Evolutionary conservation across 2,888 invertebrate genomes (phyloP), one percentile per base, ranked within the genome.

Genomic region (Lissocephala sabroskyi): DNA sequence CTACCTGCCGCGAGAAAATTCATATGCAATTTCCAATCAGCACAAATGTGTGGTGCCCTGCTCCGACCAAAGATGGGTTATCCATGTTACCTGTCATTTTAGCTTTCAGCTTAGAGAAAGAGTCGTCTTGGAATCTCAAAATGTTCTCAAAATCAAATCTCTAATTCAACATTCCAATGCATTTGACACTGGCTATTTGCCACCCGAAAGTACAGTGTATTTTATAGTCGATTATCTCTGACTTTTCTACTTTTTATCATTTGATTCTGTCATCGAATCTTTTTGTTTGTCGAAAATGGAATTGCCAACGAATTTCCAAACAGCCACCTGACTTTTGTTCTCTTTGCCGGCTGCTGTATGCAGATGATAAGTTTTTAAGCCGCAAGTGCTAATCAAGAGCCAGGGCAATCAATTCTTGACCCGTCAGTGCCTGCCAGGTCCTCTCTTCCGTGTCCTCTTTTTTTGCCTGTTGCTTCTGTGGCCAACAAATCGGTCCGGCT

Each of bases 361-460:
- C 23, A 23, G 3, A 5, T 23, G 68, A 76, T 76, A 76, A 73
- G 74, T 57, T 50, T 23, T 55, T 51, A 74, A 65, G 62, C 77
- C 74, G 52, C 53, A 41, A 67, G 55, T 73, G 57, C 51, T 65
- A 68, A 74, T 65, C 74, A 73, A 68, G 49, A 18, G 50, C 54
- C 39, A 42, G 47, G n/a, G 16, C 65, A 73, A 76, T 73, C 62
- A 73, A 57, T 65, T 73, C 50, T 41, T 56, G 70, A 55, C 43
- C 57, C 45, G 49, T 50, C 52, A 23, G 3, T 23, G 4, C 7
- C 23, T 3, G 23, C 3, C 7, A 30, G 5, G 30, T 30, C 9
- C 30, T 30, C 39, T 46, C 29, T 35, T 16, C 23, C 23, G 23
- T 35, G 10, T 19, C 13, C 19, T 26, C 13, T 26, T 32, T 33